Evolutionary conservation across 2,113 vertebrate species (phyloP).

Genomic region (Chinchilla lanigera): DNA sequence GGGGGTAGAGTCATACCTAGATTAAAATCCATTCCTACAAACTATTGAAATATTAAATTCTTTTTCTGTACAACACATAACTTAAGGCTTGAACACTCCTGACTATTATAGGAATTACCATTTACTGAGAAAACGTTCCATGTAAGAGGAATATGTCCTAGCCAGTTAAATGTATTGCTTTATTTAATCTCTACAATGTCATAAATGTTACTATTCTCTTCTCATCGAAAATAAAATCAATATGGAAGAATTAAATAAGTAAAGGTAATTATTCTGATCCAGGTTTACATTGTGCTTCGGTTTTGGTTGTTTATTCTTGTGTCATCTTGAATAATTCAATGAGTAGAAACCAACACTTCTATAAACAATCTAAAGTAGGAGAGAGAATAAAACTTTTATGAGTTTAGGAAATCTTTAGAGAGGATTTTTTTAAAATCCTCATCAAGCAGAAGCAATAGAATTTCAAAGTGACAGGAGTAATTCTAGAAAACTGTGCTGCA

Average conservation of each 20-base stretch:
- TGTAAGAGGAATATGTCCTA: not conserved
- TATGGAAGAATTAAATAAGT: not conserved
- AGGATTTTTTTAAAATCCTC: not conserved
- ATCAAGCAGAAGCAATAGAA: not conserved
- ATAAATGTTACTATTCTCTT: not conserved
- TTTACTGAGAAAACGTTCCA: not conserved
- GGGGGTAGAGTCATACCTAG: not conserved
- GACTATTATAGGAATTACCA: not conserved
- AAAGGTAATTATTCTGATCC: not conserved
- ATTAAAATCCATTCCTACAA: not conserved
- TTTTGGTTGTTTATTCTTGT: not conserved
- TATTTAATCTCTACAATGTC: not conserved
- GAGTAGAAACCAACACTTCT: not conserved
- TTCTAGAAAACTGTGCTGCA: not conserved
- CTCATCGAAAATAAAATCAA: not conserved
- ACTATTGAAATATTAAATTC: not conserved
- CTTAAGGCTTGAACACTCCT: not conserved
- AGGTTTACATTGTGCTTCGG: not conserved
- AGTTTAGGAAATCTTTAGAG: not conserved
- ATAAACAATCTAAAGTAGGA: not conserved
- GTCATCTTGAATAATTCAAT: not conserved
- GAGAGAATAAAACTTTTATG: not conserved
- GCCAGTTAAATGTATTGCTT: not conserved
- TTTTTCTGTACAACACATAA: not conserved
- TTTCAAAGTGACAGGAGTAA: not conserved